These are phyloP conservation scores for Drosophila lacicola DNA, from an alignment of 2,888 invertebrate genomes.

Conservation along the genomic window DNA sequence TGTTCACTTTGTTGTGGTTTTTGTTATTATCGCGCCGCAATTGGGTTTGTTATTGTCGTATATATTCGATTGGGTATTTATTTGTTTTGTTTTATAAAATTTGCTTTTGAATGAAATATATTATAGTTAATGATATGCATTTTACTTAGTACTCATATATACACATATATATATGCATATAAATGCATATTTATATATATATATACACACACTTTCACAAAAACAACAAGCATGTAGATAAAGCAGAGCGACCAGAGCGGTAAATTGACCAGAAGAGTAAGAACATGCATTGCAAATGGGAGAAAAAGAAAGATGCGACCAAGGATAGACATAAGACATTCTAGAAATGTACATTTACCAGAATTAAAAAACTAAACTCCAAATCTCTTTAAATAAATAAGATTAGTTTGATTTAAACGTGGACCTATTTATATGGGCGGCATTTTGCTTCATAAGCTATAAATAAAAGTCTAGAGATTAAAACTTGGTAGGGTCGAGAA, in stretches of 20 bases:
- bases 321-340: background rate
- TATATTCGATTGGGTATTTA: constrained; percentile 42
- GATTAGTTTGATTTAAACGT: no score
- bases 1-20: constrained; percentile 56
- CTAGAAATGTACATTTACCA: no score
- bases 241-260: constrained; percentile 35
- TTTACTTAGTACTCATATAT: constrained; percentile 10
- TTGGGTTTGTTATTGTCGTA: constrained; percentile 44
- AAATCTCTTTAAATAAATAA: no score
- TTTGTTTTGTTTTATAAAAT: constrained; percentile 9
- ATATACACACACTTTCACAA: constrained; percentile 8
- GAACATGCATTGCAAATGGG: constrained; percentile 1
- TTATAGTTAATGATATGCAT: constrained; percentile 37
- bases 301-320: background rate
- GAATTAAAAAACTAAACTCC: no score
- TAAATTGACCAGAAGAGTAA: constrained; percentile 27
- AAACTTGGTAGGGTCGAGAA: background rate
- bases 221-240: background rate
- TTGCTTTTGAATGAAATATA: constrained; percentile 46
- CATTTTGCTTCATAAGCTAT: no score
- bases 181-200: constrained; percentile 1
- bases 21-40: constrained; percentile 53
- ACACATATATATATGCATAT: constrained; percentile 1
- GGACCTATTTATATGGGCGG: no score
- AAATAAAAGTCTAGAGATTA: no score